Conservation (phyloP, 2,113 vertebrate species). For the Plestiodon gilberti region DNA sequence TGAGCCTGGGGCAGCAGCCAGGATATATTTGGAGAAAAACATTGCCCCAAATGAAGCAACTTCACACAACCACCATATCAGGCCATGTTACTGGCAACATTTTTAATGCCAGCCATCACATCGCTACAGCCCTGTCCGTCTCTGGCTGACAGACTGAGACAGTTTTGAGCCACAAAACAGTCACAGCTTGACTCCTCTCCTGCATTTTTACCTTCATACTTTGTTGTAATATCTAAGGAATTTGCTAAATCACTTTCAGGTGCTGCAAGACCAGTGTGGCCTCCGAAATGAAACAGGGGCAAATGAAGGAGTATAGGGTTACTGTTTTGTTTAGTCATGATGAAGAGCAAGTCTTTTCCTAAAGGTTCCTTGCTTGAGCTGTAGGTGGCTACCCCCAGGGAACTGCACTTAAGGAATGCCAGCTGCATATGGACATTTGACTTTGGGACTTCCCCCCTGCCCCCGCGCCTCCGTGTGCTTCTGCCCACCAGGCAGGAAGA, state of each 20-base stretch:
- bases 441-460: background rate
- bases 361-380: background rate
- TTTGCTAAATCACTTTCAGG: constrained; percentile 58
- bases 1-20: constrained; percentile 2
- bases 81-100: background rate
- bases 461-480: background rate
- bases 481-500: background rate
- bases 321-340: constrained; percentile 37
- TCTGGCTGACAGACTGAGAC: background rate
- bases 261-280: constrained; percentile 38
- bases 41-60: background rate
- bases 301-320: constrained; percentile 17
- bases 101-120: background rate
- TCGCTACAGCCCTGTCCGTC: background rate
- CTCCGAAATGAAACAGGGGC: constrained; percentile 27
- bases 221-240: constrained; percentile 45
- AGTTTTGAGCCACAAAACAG: background rate
- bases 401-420: background rate
- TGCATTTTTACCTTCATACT: constrained; percentile 45
- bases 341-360: constrained; percentile 30
- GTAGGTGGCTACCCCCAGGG: background rate
- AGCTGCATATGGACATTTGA: background rate
- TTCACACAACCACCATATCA: background rate
- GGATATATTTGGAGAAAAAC: background rate
- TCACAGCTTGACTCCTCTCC: background rate